Evolutionary conservation across 92 coral and sea anemone species (phyloP), one percentile per base, ranked within the genome.

Genomic region (Porites evermanni): DNA sequence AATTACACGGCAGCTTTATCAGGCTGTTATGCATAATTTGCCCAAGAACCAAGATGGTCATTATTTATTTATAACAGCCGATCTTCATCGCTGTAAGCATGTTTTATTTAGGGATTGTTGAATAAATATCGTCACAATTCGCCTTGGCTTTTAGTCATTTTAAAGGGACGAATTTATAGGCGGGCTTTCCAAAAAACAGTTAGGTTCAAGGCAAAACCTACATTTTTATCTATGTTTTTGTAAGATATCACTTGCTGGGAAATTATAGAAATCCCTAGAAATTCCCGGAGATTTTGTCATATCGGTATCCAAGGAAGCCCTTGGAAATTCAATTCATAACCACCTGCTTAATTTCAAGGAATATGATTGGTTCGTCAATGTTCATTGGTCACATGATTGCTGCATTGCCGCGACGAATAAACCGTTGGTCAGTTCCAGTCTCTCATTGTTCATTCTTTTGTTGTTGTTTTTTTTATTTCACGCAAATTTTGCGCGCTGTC

Each of bases 41-140:
- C 77, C 76, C 82, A 26, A 66, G 83, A 60, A 19, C 59, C 83
- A 16, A 51, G 17, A 53, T 19, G 44, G 59, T 75, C 83, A 85
- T 85, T 51, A 85, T 76, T 85, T 77, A 85, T 85, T 85, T 7
- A 85, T 85, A 77, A 85, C 50, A 6, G 24, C 80, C 80, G 80
- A 83, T 61, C 87, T 52, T 63, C 64, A 5, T 61, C 53, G 80
- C 64, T 61, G 51, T 65, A 29, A 58, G 64, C 53, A 73, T 74
- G 71, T 63, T 83, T 83, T 61, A 73, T 83, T 82, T 3, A 83
- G 13, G 72, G 47, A 59, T 26, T 64, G 73, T 50, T 58, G 75
- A 38, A 81, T 81, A 70, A 70, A 81, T 19, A 67, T 54, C 6
- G 18, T 21, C 3, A 44, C 32, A 7, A 73, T 65, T 12, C 11